A percentile compares a stretch with the other conserved stretches of the same genome.
phyloP scores from a whole-genome alignment of 2,113 vertebrate genomes.

The Candoia aspera region DNA sequence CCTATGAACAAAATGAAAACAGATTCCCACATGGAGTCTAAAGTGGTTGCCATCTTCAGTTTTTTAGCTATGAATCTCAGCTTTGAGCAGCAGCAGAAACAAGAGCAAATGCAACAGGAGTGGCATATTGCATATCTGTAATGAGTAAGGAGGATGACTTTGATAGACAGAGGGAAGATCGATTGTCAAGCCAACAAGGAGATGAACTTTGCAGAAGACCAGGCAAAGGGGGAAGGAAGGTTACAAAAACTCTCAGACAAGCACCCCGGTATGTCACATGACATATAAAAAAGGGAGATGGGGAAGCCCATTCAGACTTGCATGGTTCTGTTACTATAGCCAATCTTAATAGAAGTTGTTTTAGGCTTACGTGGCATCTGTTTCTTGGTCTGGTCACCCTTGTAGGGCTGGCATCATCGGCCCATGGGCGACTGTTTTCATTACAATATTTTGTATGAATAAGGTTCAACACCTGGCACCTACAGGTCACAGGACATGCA shows the following conservation, averaged over 20 bases:
- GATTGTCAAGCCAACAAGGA: neutral
- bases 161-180: neutral
- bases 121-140: neutral
- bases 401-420: neutral
- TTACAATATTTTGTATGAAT: neutral
- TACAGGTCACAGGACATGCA: neutral
- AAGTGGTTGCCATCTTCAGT: neutral
- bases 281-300: neutral
- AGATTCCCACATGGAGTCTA: neutral
- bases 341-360: no score
- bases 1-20: neutral
- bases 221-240: neutral
- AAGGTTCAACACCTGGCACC: neutral
- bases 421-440: neutral
- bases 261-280: neutral
- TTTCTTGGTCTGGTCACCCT: neutral
- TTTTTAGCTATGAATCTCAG: neutral
- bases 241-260: neutral
- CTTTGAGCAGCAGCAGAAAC: neutral
- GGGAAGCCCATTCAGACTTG: neutral
- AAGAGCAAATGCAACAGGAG: neutral
- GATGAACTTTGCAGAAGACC: neutral
- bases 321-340: no score
- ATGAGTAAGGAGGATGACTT: neutral
- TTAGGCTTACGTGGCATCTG: no score